phyloP scores from a whole-genome alignment of 2,797 vertebrate genomes.

The Acanthornis magna region DNA sequence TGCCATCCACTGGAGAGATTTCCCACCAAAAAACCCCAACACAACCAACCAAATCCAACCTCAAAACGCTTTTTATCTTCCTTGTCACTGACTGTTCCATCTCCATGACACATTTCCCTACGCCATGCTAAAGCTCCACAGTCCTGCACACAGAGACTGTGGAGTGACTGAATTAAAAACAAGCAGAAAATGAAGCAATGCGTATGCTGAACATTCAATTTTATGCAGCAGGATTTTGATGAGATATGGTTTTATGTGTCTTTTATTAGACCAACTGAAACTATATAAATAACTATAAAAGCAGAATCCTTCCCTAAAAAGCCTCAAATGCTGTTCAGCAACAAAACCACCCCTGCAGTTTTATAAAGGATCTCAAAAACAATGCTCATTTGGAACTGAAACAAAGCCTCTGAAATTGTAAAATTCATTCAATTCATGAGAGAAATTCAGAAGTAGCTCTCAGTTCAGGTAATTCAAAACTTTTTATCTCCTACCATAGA shows the following conservation, averaged over 20 bases:
- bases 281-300: conserved; percentile 40
- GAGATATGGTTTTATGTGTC: conserved; percentile 31
- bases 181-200: background rate
- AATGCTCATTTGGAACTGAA: background rate
- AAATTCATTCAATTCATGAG: background rate
- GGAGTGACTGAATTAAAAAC: background rate
- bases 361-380: background rate
- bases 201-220: background rate
- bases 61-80: background rate
- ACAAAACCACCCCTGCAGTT: conserved; percentile 13
- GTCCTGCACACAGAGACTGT: background rate
- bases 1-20: conserved; percentile 34
- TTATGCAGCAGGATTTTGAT: conserved; percentile 17
- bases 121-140: background rate
- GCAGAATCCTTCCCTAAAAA: conserved; percentile 12
- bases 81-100: background rate
- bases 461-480: background rate
- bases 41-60: background rate
- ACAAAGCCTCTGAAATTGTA: background rate
- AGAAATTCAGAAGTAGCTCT: conserved; percentile 13
- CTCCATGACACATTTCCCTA: background rate
- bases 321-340: background rate
- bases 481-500: background rate
- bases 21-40: background rate
- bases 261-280: conserved; percentile 52